A percentile compares a stretch with the other conserved stretches of the same genome.
Evolutionary conservation across 2,888 invertebrate genomes (phyloP).

Genomic region (Caenorhabditis doughertyi): DNA sequence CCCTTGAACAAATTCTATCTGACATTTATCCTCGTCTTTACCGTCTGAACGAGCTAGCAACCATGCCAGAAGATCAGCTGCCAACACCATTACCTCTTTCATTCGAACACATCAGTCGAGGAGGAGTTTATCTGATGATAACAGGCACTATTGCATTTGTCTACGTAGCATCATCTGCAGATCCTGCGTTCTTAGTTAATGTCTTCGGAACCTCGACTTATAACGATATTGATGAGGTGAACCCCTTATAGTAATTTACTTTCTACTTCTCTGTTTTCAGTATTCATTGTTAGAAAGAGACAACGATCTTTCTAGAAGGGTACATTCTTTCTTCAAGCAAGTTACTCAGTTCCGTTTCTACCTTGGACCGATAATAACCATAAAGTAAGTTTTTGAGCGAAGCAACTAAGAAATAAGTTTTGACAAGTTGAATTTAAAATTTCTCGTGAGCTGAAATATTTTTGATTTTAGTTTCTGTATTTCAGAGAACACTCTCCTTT

Average conservation of each 20-base stretch:
- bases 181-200: slow-evolving; percentile 67
- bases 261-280: slow-evolving; percentile 33
- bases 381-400: slow-evolving; percentile 58
- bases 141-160: slow-evolving; percentile 86
- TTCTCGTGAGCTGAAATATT: background rate
- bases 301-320: slow-evolving; percentile 65
- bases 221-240: slow-evolving; percentile 70
- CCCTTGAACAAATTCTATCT: slow-evolving; percentile 90
- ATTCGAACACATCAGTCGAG: slow-evolving; percentile 88
- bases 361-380: slow-evolving; percentile 66
- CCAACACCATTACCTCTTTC: slow-evolving; percentile 90
- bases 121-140: slow-evolving; percentile 94
- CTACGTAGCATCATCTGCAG: slow-evolving; percentile 68
- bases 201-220: slow-evolving; percentile 69
- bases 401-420: no score
- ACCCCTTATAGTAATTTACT: background rate
- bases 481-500: slow-evolving; percentile 93
- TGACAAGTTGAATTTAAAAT: no score
- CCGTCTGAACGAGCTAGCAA: slow-evolving; percentile 87
- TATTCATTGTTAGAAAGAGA: slow-evolving; percentile 57
- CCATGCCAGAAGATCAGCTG: slow-evolving; percentile 54
- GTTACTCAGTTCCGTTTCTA: slow-evolving; percentile 67
- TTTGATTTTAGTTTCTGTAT: slow-evolving; percentile 67
- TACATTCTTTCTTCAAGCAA: slow-evolving; percentile 68
- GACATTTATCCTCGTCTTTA: slow-evolving; percentile 94